A percentile compares a stretch with the other conserved stretches of the same genome.
Conservation (phyloP, 2,113 vertebrate genomes). For the Crotalus helleri region DNA sequence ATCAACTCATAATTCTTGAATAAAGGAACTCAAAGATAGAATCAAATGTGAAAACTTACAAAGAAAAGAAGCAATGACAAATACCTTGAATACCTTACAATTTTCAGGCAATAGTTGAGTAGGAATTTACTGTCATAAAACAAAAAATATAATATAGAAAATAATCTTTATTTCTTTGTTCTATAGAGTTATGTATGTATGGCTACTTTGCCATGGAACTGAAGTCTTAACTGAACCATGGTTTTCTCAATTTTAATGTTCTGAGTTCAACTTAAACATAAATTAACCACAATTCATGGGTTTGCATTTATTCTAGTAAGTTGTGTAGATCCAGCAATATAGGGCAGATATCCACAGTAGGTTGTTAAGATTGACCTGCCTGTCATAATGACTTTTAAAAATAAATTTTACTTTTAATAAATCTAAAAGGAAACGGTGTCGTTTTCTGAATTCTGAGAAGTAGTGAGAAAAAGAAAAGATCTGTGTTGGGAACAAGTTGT, state of each 20-base stretch:
- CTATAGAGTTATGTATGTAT: background rate
- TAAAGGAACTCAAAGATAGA: background rate
- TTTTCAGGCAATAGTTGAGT: background rate
- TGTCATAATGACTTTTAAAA: background rate
- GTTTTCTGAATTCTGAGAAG: background rate
- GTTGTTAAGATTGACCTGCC: background rate
- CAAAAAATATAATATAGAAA: background rate
- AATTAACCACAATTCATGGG: background rate
- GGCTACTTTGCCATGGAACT: background rate
- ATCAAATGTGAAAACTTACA: background rate
- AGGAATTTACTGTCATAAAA: background rate
- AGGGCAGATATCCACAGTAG: background rate
- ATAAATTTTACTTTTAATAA: background rate
- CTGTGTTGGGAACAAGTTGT: background rate
- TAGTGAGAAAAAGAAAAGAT: background rate
- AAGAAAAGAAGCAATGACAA: background rate
- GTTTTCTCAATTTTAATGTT: background rate
- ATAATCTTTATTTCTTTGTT: background rate
- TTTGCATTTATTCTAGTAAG: background rate
- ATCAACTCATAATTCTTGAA: background rate
- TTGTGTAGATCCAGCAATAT: background rate
- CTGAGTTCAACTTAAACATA: background rate
- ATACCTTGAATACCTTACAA: background rate
- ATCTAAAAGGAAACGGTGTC: background rate
- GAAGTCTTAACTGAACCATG: background rate